phyloP scores from a whole-genome alignment of 2,113 vertebrate genomes.

The Serinus canaria region DNA sequence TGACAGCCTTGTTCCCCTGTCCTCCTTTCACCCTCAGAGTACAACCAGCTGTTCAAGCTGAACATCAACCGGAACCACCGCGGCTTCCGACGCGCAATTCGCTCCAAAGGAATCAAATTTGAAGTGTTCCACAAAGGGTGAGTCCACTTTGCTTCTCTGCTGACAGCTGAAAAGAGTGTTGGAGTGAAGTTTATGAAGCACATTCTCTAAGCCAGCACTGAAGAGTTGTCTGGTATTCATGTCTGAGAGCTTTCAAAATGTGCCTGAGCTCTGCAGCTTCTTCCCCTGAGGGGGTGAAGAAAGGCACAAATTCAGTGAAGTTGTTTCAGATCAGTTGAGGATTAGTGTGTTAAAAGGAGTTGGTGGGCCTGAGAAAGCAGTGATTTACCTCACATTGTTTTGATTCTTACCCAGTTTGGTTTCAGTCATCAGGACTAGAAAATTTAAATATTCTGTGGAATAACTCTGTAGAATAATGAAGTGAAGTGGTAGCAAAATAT shows the following conservation, averaged over 20 bases:
- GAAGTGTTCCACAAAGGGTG: conserved; percentile 97
- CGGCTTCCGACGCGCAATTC: conserved; percentile 85
- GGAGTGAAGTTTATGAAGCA: neutral
- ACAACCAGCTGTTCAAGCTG: conserved; percentile 91
- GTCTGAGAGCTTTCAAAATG: neutral
- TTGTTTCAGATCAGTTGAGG: neutral
- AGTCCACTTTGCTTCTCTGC: conserved; percentile 5
- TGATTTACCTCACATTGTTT: neutral
- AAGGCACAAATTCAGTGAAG: neutral
- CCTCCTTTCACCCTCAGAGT: conserved; percentile 73
- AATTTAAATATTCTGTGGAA: neutral
- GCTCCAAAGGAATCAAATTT: conserved; percentile 92
- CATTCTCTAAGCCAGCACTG: neutral
- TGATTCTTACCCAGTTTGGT: neutral
- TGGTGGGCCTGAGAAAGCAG: neutral
- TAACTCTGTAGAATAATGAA: neutral
- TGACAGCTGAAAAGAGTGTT: neutral
- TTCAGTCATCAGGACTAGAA: neutral
- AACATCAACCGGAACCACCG: conserved; percentile 93
- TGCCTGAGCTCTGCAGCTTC: neutral
- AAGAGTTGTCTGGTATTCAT: neutral
- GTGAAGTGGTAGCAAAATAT: neutral
- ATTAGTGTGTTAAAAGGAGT: neutral
- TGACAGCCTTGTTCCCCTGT: neutral
- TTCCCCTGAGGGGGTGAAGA: neutral